Base-by-base conservation (phyloP, 2,113 vertebrate genomes). In the Prietella phreatophila region DNA sequence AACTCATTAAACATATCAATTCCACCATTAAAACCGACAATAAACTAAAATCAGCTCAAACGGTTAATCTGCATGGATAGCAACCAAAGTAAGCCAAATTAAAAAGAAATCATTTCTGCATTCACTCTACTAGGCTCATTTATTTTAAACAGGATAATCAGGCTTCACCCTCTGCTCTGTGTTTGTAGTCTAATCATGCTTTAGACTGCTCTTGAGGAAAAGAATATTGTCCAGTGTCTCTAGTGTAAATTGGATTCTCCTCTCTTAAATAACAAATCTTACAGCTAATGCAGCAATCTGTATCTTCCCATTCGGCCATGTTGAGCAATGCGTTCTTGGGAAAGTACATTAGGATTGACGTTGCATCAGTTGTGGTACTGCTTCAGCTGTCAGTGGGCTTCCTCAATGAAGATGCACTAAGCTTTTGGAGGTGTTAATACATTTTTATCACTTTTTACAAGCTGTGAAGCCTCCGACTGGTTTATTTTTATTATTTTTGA, bases 401-500 rank as follows among this genome's bases (percentile, higher is more conserved):
- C 19, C 58, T 42, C 58, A 83, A 42, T 83, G 58, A 61, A 83
- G 81, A 83, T 83, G 58, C 25, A 63, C 56, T 83, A 55, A 60
- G 55, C 19, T 58, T 36, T 13, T 8, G 20, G 55, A 82, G 58
- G 58, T 61, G 81, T 61, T 63, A 82, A 81, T 17, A 63, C 1
- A 5, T 82, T 55, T 61, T 82, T 22, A 60, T 60, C 30, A 22
- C 80, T 82, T 60, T 82, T 82, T 82, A 82, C 79, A 82, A 82
- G 53, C 30, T 10, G 80, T 14, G 33, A 83, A 25, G 33, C 30
- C 58, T 6, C 81, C 5, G 2, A 39, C 33, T 83, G 36, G 5
- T 20, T 15, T 42, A 25, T 63, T 27, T 8, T 61, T 61, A 61
- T 33, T 63, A 83, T 42, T 4, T 61, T 4, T 25, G 30, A 36